Evolutionary conservation across 2,888 invertebrate genomes (phyloP), one percentile per base, ranked within the genome.

Genomic region (Eilema caniola): DNA sequence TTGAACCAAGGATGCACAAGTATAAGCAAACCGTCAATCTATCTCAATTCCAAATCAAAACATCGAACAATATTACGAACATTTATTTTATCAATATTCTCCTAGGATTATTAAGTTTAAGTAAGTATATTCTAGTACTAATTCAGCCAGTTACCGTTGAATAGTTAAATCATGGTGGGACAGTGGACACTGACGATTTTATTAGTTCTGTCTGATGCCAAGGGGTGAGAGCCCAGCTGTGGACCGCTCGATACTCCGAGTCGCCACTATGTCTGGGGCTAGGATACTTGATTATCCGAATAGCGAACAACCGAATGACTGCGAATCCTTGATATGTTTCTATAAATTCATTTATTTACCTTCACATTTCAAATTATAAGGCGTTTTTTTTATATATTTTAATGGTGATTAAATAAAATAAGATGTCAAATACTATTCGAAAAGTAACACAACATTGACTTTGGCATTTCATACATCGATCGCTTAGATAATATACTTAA

Each of bases 191-290:
- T 61, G 61, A 61, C 16, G 61, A 61, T 61, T 61, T 61, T 61
- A 61, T 61, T 28, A 11, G 61, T 61, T 61, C 31, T 61, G 31
- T 33, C 11, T 33, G 10, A 31, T 61, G 14, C 12, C n/a, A 20
- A 31, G 25, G 28, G 61, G n/a, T 61, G 61, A 7, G 61, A 61
- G 4, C n/a, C 28, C 61, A 31, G 31, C 61, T 28, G 31, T n/a
- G 61, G 61, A 61, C 31, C 61, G 61, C 31, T 61, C 61, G 61
- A 61, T 61, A 61, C 28, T 20, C 61, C 14, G 20, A 31, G 61
- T 33, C 61, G 61, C 61, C 61, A 61, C 61, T n/a, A n/a, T 61
- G 61, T 61, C 61, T 61, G 20, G 61, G 20, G 31, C 61, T 16
- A 31, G 25, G 23, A 59, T 59, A 23, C 23, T 25, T 24, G 24